Evolutionary conservation across 2,888 invertebrate species (phyloP).

Genomic region (Pollenia labialis): DNA sequence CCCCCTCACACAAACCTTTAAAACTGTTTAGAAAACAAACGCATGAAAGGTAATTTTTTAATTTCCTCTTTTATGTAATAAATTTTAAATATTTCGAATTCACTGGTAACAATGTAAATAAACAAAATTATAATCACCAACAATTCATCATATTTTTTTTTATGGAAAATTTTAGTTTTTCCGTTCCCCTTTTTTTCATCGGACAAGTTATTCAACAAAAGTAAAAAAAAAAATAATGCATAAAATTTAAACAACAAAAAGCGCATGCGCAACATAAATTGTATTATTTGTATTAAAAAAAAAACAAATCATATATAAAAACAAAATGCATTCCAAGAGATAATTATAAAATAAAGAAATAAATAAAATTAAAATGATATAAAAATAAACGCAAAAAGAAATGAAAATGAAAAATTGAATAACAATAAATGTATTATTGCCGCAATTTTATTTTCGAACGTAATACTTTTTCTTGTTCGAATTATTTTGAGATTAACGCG

Average conservation of each 20-base stretch:
- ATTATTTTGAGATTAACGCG: conserved; percentile 42
- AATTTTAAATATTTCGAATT: conserved; percentile 34
- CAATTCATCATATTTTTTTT: conserved; percentile 24
- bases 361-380: conserved; percentile 27
- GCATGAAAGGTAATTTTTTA: background rate
- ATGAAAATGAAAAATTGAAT: conserved; percentile 15
- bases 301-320: conserved; percentile 18
- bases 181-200: background rate
- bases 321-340: conserved; percentile 61
- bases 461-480: conserved; percentile 14
- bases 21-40: background rate
- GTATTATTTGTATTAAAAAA: conserved; percentile 8
- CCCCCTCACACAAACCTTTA: background rate
- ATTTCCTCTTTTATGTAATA: conserved; percentile 61
- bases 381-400: conserved; percentile 23
- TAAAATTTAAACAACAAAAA: conserved; percentile 54
- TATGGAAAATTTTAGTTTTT: conserved; percentile 39
- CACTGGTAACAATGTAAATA: conserved; percentile 3
- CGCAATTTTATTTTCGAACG: conserved; percentile 40
- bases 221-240: conserved; percentile 40
- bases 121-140: conserved; percentile 39
- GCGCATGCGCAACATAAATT: conserved; percentile 72
- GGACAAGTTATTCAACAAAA: conserved; percentile 26
- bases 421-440: conserved; percentile 35
- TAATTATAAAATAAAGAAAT: conserved; percentile 58